These are phyloP conservation scores for Tamias sibiricus DNA, from an alignment of 2,113 vertebrate species.

Conservation along the genomic window DNA sequence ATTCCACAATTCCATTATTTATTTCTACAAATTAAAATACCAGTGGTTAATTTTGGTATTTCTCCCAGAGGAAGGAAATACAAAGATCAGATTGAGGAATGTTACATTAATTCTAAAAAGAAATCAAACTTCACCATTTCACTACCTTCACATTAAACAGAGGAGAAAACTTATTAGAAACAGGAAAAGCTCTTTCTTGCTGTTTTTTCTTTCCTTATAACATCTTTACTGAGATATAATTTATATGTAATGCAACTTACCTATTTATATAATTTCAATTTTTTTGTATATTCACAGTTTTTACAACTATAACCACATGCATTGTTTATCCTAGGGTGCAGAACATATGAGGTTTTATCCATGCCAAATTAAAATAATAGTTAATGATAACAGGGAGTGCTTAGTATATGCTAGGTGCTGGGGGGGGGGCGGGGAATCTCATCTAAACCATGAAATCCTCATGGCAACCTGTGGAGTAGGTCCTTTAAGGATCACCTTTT, in stretches of 20 bases:
- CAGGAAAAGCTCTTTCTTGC: background rate
- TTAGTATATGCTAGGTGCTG: background rate
- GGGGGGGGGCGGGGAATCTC: background rate
- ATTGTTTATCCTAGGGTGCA: background rate
- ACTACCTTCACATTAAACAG: background rate
- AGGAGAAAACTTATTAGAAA: background rate
- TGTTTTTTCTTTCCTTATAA: background rate
- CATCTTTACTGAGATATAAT: background rate
- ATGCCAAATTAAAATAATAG: background rate
- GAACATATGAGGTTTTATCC: background rate
- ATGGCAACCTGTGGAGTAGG: too few species aligned
- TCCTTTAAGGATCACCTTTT: background rate
- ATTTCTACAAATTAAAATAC: background rate
- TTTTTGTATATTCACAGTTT: background rate
- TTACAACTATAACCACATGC: background rate
- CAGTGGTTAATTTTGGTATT: background rate
- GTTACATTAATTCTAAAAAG: background rate
- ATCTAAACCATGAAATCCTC: background rate
- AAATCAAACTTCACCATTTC: background rate
- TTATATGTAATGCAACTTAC: background rate
- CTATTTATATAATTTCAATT: background rate
- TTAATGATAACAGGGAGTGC: background rate
- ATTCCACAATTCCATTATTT: background rate
- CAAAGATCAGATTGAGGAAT: slow-evolving; percentile 40
- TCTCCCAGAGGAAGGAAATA: background rate